These are phyloP conservation scores for Electrophaes corylata DNA, from an alignment of 2,888 invertebrate genomes.

Conservation along the genomic window DNA sequence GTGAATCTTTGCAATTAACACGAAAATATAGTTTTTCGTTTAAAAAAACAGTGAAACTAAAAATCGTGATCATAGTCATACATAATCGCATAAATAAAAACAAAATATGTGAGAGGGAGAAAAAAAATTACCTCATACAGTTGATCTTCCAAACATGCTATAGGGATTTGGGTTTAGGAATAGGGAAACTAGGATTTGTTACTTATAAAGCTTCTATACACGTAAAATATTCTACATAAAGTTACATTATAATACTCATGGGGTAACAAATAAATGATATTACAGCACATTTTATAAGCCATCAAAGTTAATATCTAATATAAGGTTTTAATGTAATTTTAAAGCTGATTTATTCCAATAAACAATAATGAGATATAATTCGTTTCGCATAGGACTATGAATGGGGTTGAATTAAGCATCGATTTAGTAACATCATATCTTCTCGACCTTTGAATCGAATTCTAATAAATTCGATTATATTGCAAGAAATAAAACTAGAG, in stretches of 20 bases:
- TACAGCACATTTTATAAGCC: constrained; percentile 54
- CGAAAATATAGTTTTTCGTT: neutral
- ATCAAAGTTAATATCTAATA: constrained; percentile 27
- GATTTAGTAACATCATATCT: no score
- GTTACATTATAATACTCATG: constrained; percentile 48
- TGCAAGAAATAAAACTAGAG: no score
- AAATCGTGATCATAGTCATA: constrained; percentile 1
- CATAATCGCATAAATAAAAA: constrained; percentile 18
- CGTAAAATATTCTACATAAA: constrained; percentile 29
- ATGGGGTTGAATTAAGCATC: no score
- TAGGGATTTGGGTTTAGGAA: constrained; percentile 58
- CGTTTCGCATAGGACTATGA: no score
- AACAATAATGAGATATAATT: no score
- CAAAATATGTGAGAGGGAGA: constrained; percentile 12
- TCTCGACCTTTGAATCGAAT: no score
- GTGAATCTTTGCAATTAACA: neutral
- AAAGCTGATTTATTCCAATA: neutral
- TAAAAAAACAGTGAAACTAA: neutral
- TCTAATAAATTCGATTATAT: no score
- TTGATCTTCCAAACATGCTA: constrained; percentile 79
- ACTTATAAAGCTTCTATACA: constrained; percentile 46
- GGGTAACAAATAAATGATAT: constrained; percentile 53
- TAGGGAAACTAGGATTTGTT: constrained; percentile 55
- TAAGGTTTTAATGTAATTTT: neutral
- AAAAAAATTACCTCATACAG: constrained; percentile 72